These are phyloP conservation scores for Geodia barretti DNA, from an alignment of 37 sponge, comb jelly and placozoan genomes.

Conservation along the genomic window DNA sequence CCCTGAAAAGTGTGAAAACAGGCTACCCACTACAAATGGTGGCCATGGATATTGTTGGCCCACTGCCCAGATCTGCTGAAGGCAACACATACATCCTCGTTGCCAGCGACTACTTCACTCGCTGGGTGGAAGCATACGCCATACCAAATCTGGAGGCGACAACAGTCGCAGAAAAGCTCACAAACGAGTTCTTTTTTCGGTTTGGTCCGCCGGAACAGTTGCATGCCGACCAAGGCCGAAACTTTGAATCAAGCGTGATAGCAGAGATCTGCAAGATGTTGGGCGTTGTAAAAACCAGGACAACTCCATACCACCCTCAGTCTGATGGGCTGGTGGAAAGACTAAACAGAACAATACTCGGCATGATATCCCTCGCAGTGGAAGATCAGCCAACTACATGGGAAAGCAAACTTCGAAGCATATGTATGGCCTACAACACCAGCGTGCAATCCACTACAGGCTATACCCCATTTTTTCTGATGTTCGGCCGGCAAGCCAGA, in stretches of 20 bases:
- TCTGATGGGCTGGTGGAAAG: too few relatives aligned
- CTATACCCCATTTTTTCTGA: slow-evolving; percentile 3
- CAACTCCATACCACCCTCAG: slow-evolving; percentile 6
- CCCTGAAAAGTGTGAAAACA: background rate
- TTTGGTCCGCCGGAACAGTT: background rate
- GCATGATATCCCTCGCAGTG: background rate
- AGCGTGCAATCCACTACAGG: slow-evolving; percentile 1
- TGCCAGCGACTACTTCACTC: background rate
- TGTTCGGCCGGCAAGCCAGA: background rate
- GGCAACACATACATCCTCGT: background rate
- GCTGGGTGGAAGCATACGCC: slow-evolving; percentile 4
- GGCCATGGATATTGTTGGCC: slow-evolving; percentile 13
- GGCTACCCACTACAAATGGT: background rate
- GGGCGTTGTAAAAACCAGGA: background rate
- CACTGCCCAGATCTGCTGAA: background rate
- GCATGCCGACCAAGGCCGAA: background rate
- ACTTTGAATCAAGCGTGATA: slow-evolving; percentile 1
- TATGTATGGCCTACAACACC: slow-evolving; percentile 3
- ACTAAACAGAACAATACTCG: background rate
- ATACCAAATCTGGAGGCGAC: slow-evolving; percentile 2
- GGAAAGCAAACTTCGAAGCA: background rate
- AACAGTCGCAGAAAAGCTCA: background rate
- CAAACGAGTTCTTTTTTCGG: background rate
- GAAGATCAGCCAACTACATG: background rate
- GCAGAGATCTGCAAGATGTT: background rate